These are phyloP conservation scores for Diaprepes abbreviatus DNA, from an alignment of 2,888 invertebrate genomes.

Conservation along the genomic window DNA sequence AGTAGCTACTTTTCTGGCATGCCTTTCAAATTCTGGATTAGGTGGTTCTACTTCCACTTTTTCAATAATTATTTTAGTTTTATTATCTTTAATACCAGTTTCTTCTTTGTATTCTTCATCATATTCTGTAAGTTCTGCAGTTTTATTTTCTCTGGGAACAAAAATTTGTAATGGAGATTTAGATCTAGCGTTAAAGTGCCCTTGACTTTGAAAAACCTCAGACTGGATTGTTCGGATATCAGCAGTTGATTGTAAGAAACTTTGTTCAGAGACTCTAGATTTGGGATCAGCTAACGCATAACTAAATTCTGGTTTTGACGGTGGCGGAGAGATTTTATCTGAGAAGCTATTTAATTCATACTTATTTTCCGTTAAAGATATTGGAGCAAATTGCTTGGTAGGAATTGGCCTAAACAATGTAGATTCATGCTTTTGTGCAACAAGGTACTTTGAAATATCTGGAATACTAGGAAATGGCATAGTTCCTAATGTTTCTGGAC, in stretches of 20 bases:
- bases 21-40: conserved; percentile 57
- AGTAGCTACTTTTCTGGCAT: conserved; percentile 56
- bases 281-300: conserved; percentile 59
- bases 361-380: conserved; percentile 56
- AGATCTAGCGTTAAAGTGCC: conserved; percentile 64
- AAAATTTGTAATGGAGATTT: conserved; percentile 62
- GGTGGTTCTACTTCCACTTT: conserved; percentile 51
- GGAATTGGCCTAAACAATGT: conserved; percentile 56
- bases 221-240: conserved; percentile 61
- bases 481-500: conserved; percentile 18
- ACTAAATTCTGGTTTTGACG: conserved; percentile 60
- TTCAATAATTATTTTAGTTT: conserved; percentile 53
- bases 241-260: conserved; percentile 52
- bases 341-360: conserved; percentile 54
- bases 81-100: conserved; percentile 20
- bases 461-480: conserved; percentile 60
- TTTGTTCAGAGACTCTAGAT: conserved; percentile 57
- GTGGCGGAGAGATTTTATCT: conserved; percentile 43
- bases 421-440: conserved; percentile 51
- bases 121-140: conserved; percentile 16
- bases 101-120: background rate
- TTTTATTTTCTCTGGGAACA: conserved; percentile 56
- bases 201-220: conserved; percentile 65
- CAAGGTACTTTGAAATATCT: conserved; percentile 58
- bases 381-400: conserved; percentile 51